Evolutionary conservation across 2,888 invertebrate species (phyloP).

Genomic region (Geotrupes spiniger): DNA sequence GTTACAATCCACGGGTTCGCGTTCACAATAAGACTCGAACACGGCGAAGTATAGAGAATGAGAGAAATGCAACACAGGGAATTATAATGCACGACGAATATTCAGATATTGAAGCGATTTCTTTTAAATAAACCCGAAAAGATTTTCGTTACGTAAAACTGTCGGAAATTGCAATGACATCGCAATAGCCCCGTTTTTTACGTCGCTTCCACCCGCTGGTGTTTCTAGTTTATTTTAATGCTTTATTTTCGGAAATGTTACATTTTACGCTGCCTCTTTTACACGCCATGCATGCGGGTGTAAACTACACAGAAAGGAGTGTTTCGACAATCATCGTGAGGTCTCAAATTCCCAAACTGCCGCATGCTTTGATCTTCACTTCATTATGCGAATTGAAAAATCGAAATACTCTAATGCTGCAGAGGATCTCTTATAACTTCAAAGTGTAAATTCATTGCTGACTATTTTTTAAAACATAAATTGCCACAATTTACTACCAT

Average conservation of each 20-base stretch:
- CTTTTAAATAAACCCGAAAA: too few species aligned
- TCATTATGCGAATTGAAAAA: slow-evolving; percentile 18
- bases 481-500: too few species aligned
- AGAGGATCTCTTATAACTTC: slow-evolving; percentile 1
- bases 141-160: background rate
- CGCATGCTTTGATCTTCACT: slow-evolving; percentile 19
- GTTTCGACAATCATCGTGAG: slow-evolving; percentile 14
- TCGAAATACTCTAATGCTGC: slow-evolving; percentile 9
- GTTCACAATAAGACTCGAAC: slow-evolving; percentile 22
- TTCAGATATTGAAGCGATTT: slow-evolving; percentile 1
- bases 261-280: slow-evolving; percentile 6
- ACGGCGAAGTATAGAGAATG: slow-evolving; percentile 6
- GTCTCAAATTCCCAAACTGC: slow-evolving; percentile 13
- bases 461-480: too few species aligned
- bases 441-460: too few species aligned
- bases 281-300: slow-evolving; percentile 5
- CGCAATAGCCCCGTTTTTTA: background rate
- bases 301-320: slow-evolving; percentile 9
- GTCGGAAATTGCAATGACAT: background rate
- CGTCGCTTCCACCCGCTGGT: too few species aligned
- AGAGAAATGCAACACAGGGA: slow-evolving; percentile 5
- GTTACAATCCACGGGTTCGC: slow-evolving; percentile 19
- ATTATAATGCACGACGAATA: slow-evolving; percentile 3
- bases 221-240: too few species aligned
- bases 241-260: slow-evolving; percentile 3